A percentile compares a stretch with the other conserved stretches of the same genome.
These are phyloP conservation scores for Sphaerodactylus townsendi DNA, from an alignment of 2,113 vertebrate genomes.

Conservation along the genomic window DNA sequence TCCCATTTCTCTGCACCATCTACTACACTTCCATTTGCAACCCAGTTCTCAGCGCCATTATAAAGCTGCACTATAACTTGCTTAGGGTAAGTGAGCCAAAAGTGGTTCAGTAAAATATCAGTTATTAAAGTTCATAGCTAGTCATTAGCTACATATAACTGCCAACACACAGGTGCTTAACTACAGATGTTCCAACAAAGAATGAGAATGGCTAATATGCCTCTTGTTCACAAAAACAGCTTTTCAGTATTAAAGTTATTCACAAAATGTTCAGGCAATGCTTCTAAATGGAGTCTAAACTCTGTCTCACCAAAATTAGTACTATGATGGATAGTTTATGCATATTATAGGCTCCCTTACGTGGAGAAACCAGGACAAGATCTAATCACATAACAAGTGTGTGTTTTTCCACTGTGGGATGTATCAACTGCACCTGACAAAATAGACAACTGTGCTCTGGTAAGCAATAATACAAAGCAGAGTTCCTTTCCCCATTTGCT, in stretches of 20 bases:
- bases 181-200: not conserved
- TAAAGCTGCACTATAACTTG: not conserved
- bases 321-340: conserved; percentile 35
- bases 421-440: conserved; percentile 28
- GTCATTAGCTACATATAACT: conserved; percentile 8
- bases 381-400: conserved; percentile 26
- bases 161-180: conserved; percentile 31
- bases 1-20: not conserved
- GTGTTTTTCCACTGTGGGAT: conserved; percentile 44
- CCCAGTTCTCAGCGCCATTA: not conserved
- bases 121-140: conserved; percentile 27
- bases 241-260: not conserved
- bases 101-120: conserved; percentile 2
- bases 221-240: not conserved
- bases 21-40: not conserved
- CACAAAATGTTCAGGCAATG: not conserved
- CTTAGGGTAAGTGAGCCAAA: not conserved
- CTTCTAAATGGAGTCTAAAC: not conserved
- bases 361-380: conserved; percentile 26
- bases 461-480: not conserved
- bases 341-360: conserved; percentile 38
- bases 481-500: not conserved
- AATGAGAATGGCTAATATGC: not conserved
- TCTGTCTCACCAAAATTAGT: too few species aligned
- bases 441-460: not conserved